A percentile compares a stretch with the other conserved stretches of the same genome.
phyloP scores from a whole-genome alignment of 2,888 invertebrate species.

The Matsumyia berberina region DNA sequence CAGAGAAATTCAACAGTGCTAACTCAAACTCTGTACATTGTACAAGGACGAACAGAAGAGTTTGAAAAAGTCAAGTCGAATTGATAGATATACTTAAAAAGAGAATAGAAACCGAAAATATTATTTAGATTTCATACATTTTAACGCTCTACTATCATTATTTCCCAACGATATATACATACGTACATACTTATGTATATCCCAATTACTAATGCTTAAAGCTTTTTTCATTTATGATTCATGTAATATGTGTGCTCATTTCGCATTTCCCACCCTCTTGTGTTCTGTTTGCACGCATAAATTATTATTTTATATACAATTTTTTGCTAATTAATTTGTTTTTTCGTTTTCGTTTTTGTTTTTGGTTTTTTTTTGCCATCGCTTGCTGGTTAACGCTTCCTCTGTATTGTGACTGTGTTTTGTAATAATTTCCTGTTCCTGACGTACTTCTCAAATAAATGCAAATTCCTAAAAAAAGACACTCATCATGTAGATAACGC shows the following conservation, averaged over 20 bases:
- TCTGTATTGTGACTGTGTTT: constrained; percentile 43
- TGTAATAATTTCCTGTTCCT: constrained; percentile 43
- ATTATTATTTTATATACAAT: constrained; percentile 8
- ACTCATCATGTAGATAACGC: constrained; percentile 79
- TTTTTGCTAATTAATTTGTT: constrained; percentile 49
- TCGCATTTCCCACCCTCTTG: background rate
- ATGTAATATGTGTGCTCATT: constrained; percentile 1
- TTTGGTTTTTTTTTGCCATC: constrained; percentile 12
- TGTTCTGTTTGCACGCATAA: constrained; percentile 37
- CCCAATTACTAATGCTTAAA: constrained; percentile 10
- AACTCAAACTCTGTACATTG: background rate
- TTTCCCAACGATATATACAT: constrained; percentile 43
- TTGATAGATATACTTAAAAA: background rate
- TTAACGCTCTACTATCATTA: constrained; percentile 68
- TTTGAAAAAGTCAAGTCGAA: background rate
- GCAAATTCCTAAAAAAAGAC: constrained; percentile 77
- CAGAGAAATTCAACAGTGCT: background rate
- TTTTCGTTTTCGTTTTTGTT: constrained; percentile 47
- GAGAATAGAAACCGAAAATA: background rate
- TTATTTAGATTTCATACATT: constrained; percentile 29
- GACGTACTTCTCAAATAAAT: constrained; percentile 41
- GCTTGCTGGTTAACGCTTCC: constrained; percentile 47
- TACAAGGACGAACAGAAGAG: background rate
- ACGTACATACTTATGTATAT: background rate
- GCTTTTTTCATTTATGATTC: constrained; percentile 53